Evolutionary conservation across 2,113 vertebrate species (phyloP), one percentile per base, ranked within the genome.

Genomic region (Odontophorus gujanensis): DNA sequence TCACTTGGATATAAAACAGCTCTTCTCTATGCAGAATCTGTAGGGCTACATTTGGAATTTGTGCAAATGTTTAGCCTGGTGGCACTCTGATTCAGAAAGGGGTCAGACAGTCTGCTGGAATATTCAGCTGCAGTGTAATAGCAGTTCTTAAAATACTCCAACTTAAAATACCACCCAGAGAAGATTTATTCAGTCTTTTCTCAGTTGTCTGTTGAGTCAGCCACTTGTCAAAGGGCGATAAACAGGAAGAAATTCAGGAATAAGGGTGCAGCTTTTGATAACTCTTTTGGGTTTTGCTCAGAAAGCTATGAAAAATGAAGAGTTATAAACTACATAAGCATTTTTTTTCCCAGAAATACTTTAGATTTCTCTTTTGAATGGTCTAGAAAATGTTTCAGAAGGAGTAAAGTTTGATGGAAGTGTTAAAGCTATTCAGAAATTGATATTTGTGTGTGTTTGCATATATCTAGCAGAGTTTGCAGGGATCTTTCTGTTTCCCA

Each of bases 151-250:
- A 88, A 92, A 87, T 93, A 92, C 58, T 75, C 30, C 42, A 57
- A 71, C 67, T 96, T 94, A 94, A 85, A 93, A 93, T 94, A 93
- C 68, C 57, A 80, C 67, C 45, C 75, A 68, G 55, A 87, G 20
- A 92, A 87, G 81, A 77, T 68, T 86, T 51, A 84, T n/a, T 84
- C 83, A 81, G 61, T 90, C 94, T 86, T 96, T 95, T 96, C 79
- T 84, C 81, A 66, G 67, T 81, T 81, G 82, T 93, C 68, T 92
- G 85, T 95, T 95, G 93, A 94, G 77, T 94, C 94, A 95, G 85
- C 92, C 22, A 57, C 68, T 90, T 94, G 61, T 8, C 7, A 95
- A 83, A 88, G 45, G 69, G 80, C 66, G 91, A 81, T 85, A 92
- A 94, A 88, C 40, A 76, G 59, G 77, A 85, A 90, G 55, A 84